A percentile compares a stretch with the other conserved stretches of the same genome.
Conservation (phyloP, 2,797 vertebrate genomes). For the Periophthalmus magnuspinnatus region DNA sequence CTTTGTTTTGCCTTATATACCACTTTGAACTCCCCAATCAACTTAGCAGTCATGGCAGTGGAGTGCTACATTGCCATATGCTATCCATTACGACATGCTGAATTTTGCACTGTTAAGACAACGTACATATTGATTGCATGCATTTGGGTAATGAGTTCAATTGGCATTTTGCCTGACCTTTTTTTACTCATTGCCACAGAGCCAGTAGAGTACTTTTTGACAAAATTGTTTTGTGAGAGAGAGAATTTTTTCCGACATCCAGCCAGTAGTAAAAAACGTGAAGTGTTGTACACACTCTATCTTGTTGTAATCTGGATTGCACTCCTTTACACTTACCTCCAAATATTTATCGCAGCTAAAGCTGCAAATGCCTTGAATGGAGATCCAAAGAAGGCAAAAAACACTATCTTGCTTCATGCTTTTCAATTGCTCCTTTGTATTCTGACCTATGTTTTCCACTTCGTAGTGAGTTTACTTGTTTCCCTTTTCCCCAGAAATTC, state of each 20-base stretch:
- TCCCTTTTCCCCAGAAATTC: background rate
- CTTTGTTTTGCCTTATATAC: slow-evolving; percentile 35
- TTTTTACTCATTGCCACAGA: slow-evolving; percentile 36
- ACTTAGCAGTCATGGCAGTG: slow-evolving; percentile 66
- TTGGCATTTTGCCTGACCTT: slow-evolving; percentile 48
- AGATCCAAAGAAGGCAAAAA: slow-evolving; percentile 10
- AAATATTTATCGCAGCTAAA: slow-evolving; percentile 51
- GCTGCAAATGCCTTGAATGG: slow-evolving; percentile 1
- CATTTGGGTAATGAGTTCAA: slow-evolving; percentile 56
- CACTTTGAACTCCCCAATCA: slow-evolving; percentile 64
- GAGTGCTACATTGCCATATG: slow-evolving; percentile 72
- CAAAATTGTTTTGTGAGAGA: slow-evolving; percentile 29
- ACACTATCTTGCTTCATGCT: slow-evolving; percentile 49
- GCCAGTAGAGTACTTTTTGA: no score
- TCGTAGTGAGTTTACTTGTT: background rate
- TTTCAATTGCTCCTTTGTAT: slow-evolving; percentile 44
- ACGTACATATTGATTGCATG: slow-evolving; percentile 58
- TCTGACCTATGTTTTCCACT: background rate
- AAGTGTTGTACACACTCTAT: slow-evolving; percentile 39
- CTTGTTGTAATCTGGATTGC: slow-evolving; percentile 61
- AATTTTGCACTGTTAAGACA: slow-evolving; percentile 57
- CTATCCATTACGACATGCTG: slow-evolving; percentile 56
- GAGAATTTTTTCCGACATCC: slow-evolving; percentile 44
- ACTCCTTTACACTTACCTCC: slow-evolving; percentile 65
- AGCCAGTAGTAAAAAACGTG: slow-evolving; percentile 16